Conservation (phyloP, 2,113 vertebrate species). For the Ciconia maguari region DNA sequence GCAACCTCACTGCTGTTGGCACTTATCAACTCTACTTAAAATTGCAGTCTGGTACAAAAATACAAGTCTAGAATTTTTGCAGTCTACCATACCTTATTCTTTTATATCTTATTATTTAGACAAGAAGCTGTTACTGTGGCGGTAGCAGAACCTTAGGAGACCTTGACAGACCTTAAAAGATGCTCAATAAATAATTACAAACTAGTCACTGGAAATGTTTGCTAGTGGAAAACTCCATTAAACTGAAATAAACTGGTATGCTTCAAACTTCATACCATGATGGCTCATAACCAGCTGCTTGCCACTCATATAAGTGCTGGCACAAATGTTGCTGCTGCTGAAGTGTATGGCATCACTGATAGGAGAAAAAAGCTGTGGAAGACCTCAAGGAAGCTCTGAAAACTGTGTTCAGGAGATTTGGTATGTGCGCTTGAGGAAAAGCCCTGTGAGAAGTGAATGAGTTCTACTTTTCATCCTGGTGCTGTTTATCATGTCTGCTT, state of each 20-base stretch:
- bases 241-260: neutral
- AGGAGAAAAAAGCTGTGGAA: neutral
- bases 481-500: neutral
- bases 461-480: neutral
- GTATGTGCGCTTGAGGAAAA: neutral
- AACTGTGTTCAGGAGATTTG: neutral
- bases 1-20: neutral
- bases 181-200: neutral
- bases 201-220: neutral
- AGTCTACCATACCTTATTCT: neutral
- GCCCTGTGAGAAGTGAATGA: neutral
- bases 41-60: neutral
- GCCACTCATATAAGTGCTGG: rapidly evolving
- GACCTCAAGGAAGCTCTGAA: neutral
- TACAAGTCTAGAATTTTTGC: neutral
- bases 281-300: neutral
- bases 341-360: neutral
- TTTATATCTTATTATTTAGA: neutral
- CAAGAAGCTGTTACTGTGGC: neutral
- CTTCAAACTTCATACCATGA: neutral
- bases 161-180: neutral
- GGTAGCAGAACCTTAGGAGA: neutral
- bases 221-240: neutral
- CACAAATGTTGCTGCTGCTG: neutral
- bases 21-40: neutral